Evolutionary conservation across 2,113 vertebrate species (phyloP), one percentile per base, ranked within the genome.

Genomic region (Aplodontia rufa): DNA sequence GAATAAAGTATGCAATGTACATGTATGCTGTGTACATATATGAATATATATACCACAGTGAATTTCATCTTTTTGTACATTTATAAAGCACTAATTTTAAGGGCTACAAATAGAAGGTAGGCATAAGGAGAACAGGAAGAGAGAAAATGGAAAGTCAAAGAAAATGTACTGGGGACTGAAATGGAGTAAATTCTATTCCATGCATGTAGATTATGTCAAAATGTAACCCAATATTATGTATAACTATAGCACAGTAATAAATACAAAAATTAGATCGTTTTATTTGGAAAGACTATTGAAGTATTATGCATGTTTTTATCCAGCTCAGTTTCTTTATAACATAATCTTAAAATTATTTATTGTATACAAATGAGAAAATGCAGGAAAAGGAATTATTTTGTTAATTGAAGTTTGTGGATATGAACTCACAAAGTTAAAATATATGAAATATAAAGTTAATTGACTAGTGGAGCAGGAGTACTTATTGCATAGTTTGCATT

Each of bases 221-320:
- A 10, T 26, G 28, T 60, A 60, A 60, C 58, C 22, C 24, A 28
- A 60, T 60, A 60, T 26, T 26, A 26, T 26, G 26, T 26, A 60
- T 28, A 60, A 60, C 24, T 60, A 60, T 60, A 58, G 11, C 28
- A 26, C 58, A 60, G 24, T 60, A 28, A 26, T 69, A 42, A 62
- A 85, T 95, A 69, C 32, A 94, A 6, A 69, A 97, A 96, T 79
- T 30, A 95, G 32, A 26, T 26, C 42, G 58, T 37, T 78, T 0
- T 22, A 71, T 83, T 72, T 49, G 66, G 20, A 97, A 97, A 93
- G 47, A 86, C 32, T 92, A 17, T 47, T 17, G 35, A 9, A 60
- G 45, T 3, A 5, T 12, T 0, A 2, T 74, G 22, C 3, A 69
- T 35, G 47, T 32, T 28, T 80, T 42, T 96, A 75, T 87, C 0